phyloP scores from a whole-genome alignment of 1,140 invertebrate genomes.

The Pachypsylla venusta region DNA sequence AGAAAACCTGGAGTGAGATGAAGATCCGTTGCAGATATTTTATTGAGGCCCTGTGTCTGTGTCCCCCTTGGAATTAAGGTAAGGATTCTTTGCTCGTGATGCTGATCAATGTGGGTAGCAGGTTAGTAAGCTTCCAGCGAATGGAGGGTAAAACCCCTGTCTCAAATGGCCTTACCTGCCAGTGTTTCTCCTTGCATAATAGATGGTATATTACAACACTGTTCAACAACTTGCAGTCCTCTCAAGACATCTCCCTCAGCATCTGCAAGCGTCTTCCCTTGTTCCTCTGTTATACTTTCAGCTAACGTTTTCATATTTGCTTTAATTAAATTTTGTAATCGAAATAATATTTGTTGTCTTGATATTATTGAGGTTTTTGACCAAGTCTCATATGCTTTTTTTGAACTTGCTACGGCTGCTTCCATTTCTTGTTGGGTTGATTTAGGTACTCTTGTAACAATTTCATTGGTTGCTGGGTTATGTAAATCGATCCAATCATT shows the following conservation, averaged over 20 bases:
- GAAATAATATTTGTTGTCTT: conserved; percentile 78
- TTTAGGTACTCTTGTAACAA: conserved; percentile 75
- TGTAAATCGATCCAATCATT: conserved; percentile 86
- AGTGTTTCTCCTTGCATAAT: conserved; percentile 87
- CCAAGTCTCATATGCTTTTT: conserved; percentile 74
- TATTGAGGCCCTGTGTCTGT: too few relatives aligned
- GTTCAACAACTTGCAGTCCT: conserved; percentile 95
- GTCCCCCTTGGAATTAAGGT: too few relatives aligned
- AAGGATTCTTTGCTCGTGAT: too few relatives aligned
- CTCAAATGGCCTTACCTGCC: conserved; percentile 4
- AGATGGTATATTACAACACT: conserved; percentile 82
- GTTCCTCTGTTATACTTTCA: conserved; percentile 83
- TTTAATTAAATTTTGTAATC: conserved; percentile 51
- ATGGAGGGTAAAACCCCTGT: too few relatives aligned
- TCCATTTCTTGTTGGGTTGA: conserved; percentile 84
- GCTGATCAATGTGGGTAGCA: too few relatives aligned
- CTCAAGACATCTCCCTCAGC: conserved; percentile 96
- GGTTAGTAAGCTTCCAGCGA: too few relatives aligned
- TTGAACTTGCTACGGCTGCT: conserved; percentile 69
- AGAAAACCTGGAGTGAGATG: too few relatives aligned
- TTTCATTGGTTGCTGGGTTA: conserved; percentile 82
- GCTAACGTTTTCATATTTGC: conserved; percentile 74
- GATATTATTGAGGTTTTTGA: conserved; percentile 81
- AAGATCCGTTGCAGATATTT: too few relatives aligned
- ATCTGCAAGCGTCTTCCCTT: conserved; percentile 94